Percentiles rank a stretch among this genome's conserved stretches.
phyloP scores from a whole-genome alignment of 2,797 vertebrate genomes.

The Sebastes matsubarae region DNA sequence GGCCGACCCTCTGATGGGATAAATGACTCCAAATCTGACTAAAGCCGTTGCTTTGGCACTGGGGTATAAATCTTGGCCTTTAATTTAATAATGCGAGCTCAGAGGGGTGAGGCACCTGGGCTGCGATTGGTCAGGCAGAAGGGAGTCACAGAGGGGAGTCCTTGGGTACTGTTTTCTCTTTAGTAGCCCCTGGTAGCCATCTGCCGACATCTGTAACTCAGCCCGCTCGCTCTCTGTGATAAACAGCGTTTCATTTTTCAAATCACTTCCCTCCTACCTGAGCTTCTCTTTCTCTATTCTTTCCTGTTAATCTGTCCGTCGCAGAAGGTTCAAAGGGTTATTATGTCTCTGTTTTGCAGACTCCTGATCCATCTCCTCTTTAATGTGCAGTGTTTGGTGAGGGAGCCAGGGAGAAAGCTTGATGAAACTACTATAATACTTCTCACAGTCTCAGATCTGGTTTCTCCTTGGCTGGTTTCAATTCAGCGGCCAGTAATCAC shows the following conservation, averaged over 20 bases:
- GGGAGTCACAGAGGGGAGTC: conserved; percentile 55
- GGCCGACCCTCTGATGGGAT: conserved; percentile 70
- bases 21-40: conserved; percentile 79
- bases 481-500: conserved; percentile 71
- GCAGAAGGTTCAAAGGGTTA: conserved; percentile 64
- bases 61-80: conserved; percentile 70
- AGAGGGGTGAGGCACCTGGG: conserved; percentile 51
- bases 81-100: conserved; percentile 69
- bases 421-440: conserved; percentile 69
- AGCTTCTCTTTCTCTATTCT: conserved; percentile 23
- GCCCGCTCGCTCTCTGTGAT: conserved; percentile 32
- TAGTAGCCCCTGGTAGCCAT: conserved; percentile 28
- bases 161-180: conserved; percentile 51
- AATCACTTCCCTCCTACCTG: conserved; percentile 29
- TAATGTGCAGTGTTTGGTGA: conserved; percentile 50
- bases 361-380: conserved; percentile 66
- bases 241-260: conserved; percentile 56
- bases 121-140: conserved; percentile 54
- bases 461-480: conserved; percentile 74
- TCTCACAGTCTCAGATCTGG: conserved; percentile 71
- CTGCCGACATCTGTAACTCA: conserved; percentile 40
- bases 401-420: conserved; percentile 45
- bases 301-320: conserved; percentile 42
- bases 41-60: conserved; percentile 69
- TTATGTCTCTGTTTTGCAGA: conserved; percentile 58